Base-by-base conservation (phyloP, 1,140 invertebrate genomes). In the Neodiprion pinetum region DNA sequence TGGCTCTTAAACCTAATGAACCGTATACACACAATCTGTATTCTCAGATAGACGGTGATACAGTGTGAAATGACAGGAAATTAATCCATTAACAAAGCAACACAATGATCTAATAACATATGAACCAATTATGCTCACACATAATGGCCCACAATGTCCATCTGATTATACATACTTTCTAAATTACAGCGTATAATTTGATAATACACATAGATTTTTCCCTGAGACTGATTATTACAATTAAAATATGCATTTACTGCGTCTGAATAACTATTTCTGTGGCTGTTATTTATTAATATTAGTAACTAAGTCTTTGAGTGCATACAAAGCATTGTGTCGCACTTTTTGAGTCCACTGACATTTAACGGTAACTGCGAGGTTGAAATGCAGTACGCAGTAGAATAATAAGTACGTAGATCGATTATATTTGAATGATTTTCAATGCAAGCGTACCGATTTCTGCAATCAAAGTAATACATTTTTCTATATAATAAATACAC, bases 191-290 rank as follows among this genome's bases (percentile, higher is more conserved):
- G 78, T 77, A 78, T 78, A 82, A 77, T 76, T 81, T 74, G 77
- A 80, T 77, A 82, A 85, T 86, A 86, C 82, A 84, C 80, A 75
- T 83, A 84, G 79, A 84, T 67, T 67, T 82, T 87, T 87, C 86
- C 86, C 86, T 87, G 86, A 87, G 86, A 86, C 84, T 86, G 82
- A 87, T 87, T 83, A 84, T 83, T 87, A 84, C 80, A 76, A 84
- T 80, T 82, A 74, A 84, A 84, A 81, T 61, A 80, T 80, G 69
- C 80, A 74, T 76, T 48, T 79, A 74, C 70, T 71, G 70, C 73
- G 70, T 72, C 70, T 72, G 74, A 76, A 70, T 71, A 74, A 80
- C 78, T n/a, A 10, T 65, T 70, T 71, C 48, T 10, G 9, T 17
- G 50, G 40, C n/a, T 21, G 77, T 78, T 76, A 72, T 61, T 71